These are phyloP conservation scores for Seira sanloemensis DNA, from an alignment of 2,888 invertebrate genomes.

Conservation along the genomic window DNA sequence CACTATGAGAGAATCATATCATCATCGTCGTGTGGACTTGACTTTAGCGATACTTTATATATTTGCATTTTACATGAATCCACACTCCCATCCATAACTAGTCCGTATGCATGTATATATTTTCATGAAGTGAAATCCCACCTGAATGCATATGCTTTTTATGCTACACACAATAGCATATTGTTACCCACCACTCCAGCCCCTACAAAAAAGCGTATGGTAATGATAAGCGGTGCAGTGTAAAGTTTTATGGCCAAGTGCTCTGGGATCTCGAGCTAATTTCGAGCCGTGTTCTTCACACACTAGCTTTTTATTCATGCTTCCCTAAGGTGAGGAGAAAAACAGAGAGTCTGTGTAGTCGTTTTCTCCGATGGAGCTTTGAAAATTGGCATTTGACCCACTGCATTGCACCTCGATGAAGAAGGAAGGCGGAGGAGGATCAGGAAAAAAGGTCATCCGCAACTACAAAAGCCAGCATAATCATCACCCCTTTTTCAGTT, in stretches of 20 bases:
- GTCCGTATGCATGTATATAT: neutral
- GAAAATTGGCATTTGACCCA: slow-evolving; percentile 64
- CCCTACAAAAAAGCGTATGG: neutral
- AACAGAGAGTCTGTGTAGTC: slow-evolving; percentile 13
- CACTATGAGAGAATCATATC: slow-evolving; percentile 14
- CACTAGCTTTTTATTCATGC: slow-evolving; percentile 63
- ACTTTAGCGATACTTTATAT: slow-evolving; percentile 42
- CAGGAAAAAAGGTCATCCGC: slow-evolving; percentile 55
- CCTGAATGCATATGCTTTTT: slow-evolving; percentile 11
- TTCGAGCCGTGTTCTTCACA: slow-evolving; percentile 59
- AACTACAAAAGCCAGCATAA: slow-evolving; percentile 22
- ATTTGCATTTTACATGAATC: slow-evolving; percentile 45
- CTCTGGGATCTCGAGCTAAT: slow-evolving; percentile 60
- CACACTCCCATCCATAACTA: neutral
- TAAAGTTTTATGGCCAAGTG: slow-evolving; percentile 62
- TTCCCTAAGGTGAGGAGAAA: slow-evolving; percentile 54
- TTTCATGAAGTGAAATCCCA: neutral
- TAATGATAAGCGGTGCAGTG: slow-evolving; percentile 61
- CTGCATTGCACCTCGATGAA: slow-evolving; percentile 63
- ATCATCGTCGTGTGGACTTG: neutral
- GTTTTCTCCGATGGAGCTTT: slow-evolving; percentile 52
- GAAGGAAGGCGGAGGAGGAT: neutral
- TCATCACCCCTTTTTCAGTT: neutral
- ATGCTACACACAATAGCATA: neutral
- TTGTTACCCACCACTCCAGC: slow-evolving; percentile 21